Evolutionary conservation across 1,140 invertebrate genomes (phyloP).

Genomic region (Lepidurus packardi): DNA sequence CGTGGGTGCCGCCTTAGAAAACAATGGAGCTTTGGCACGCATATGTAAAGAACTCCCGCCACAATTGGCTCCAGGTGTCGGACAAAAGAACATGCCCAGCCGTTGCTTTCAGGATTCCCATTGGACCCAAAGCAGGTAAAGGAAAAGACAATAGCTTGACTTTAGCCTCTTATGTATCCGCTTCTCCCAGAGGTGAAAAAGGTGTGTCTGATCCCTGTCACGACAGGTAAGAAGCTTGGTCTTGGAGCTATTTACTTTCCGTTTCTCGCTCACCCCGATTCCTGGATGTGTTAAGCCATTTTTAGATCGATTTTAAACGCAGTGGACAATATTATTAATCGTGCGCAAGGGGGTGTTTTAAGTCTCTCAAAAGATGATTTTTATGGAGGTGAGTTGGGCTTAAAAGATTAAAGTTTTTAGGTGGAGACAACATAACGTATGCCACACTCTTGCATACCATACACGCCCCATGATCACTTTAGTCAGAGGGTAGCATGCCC

Average conservation of each 20-base stretch:
- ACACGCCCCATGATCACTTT: slow-evolving; percentile 18
- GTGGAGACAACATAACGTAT: slow-evolving; percentile 15
- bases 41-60: not conserved
- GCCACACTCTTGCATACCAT: slow-evolving; percentile 16
- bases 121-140: not conserved
- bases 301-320: no score
- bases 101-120: not conserved
- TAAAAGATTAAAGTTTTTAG: not conserved
- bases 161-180: not conserved
- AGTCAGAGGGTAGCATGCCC: slow-evolving; percentile 9
- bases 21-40: not conserved
- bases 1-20: not conserved
- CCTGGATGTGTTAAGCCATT: no score
- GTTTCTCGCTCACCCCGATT: no score
- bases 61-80: not conserved
- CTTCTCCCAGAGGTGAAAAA: not conserved
- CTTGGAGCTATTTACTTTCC: no score
- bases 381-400: not conserved
- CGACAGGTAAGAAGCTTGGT: no score
- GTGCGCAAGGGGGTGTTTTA: no score
- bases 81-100: not conserved
- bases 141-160: not conserved
- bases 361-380: not conserved
- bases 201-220: no score
- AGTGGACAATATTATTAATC: no score